A percentile compares a stretch with the other conserved stretches of the same genome.
Evolutionary conservation across 2,888 invertebrate genomes (phyloP).

Genomic region (Aromia moschata): DNA sequence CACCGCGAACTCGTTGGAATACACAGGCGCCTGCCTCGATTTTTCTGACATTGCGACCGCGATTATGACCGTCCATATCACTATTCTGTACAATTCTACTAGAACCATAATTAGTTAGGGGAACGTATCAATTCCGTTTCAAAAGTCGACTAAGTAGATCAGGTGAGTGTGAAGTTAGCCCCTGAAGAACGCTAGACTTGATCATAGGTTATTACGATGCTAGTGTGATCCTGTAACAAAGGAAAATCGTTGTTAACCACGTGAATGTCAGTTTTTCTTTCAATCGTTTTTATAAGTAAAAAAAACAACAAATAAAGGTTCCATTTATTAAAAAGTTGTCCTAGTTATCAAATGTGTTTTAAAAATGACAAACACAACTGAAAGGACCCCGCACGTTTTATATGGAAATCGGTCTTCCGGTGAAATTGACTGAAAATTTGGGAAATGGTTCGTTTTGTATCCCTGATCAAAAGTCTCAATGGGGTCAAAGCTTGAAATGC

Average conservation of each 20-base stretch:
- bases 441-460: too few species aligned
- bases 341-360: too few species aligned
- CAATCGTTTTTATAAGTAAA: too few species aligned
- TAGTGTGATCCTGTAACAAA: slow-evolving; percentile 23
- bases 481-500: too few species aligned
- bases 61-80: slow-evolving; percentile 42
- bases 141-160: slow-evolving; percentile 2
- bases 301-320: too few species aligned
- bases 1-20: slow-evolving; percentile 86
- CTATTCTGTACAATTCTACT: slow-evolving; percentile 44
- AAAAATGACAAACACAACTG: too few species aligned
- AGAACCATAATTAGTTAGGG: slow-evolving; percentile 40
- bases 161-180: slow-evolving; percentile 16
- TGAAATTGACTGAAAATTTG: too few species aligned
- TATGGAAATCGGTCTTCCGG: too few species aligned
- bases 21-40: slow-evolving; percentile 63
- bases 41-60: slow-evolving; percentile 36
- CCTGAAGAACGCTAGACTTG: slow-evolving; percentile 20
- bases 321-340: too few species aligned
- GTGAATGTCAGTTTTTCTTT: too few species aligned
- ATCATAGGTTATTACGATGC: slow-evolving; percentile 27
- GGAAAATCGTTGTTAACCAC: neutral
- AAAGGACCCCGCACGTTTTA: too few species aligned
- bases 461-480: too few species aligned
- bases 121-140: slow-evolving; percentile 8